Base-by-base conservation (phyloP, 2,113 vertebrate species). In the Planiliza haematocheilus region DNA sequence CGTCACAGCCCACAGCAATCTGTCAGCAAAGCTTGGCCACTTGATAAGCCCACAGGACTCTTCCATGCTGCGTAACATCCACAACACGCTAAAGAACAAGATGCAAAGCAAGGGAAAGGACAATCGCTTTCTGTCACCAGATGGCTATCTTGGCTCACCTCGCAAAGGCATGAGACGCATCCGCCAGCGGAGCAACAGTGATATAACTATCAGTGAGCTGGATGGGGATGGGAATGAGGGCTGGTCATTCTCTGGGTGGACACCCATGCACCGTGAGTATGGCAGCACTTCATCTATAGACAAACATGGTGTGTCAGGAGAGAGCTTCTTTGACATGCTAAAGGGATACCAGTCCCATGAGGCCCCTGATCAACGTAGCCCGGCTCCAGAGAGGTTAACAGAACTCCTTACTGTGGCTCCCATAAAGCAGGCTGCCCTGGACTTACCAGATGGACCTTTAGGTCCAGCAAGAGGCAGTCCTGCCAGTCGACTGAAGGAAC, bases 241-340 rank as follows among this genome's bases (percentile, higher is more conserved):
- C 89, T 98, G 97, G 95, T 95, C 96, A 69, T 97, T 97, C 61
- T 97, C 97, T 7, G 96, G 97, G 0, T 96, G 98, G 88, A 95
- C 96, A 0, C 96, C 97, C 38, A 93, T 99, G 88, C 97, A 99
- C 85, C 95, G 98, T 17, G 98, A 99, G 77, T 99, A 99, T 17
- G 98, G 98, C 52, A 99, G 98, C 92, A 99, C 98, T 17, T 99
- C 97, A 7, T 99, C 98, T 8, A 99, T 99, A 37, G 98, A 99
- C 79, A 99, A 99, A 71, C 98, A 99, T 50, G 97, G 96, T 1
- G 96, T 95, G 57, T 97, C 97, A 4, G 97, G 96, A 51, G 97
- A 98, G 55, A 97, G 96, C 87, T 99, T 99, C 88, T 99, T 99
- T 82, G 97, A 98, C 86, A 95, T 99, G 90, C 16, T 99, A n/a